phyloP scores from a whole-genome alignment of 2,113 vertebrate genomes.

The Progne subis region DNA sequence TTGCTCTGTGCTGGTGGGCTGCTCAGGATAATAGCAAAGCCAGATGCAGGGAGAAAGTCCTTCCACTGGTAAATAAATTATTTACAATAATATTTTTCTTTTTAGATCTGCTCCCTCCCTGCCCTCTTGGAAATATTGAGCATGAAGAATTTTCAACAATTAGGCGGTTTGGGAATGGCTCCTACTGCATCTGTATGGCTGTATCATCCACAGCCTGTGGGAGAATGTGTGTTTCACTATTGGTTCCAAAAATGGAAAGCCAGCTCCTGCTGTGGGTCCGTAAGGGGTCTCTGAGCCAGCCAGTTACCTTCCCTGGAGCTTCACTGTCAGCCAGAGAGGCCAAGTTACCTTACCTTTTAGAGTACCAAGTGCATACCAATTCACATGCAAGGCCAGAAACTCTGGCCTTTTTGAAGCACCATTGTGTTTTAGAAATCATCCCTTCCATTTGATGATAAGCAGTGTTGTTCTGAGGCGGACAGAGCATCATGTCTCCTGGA shows the following conservation, averaged over 20 bases:
- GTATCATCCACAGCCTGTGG: neutral
- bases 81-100: neutral
- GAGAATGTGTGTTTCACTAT: neutral
- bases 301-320: neutral
- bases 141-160: neutral
- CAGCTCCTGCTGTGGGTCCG: neutral
- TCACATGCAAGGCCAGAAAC: neutral
- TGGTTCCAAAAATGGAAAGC: neutral
- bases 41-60: neutral
- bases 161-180: neutral
- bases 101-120: neutral
- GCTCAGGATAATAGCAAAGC: neutral
- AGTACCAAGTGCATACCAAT: neutral
- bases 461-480: neutral
- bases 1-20: neutral
- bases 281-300: neutral
- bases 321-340: neutral
- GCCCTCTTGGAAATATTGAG: neutral
- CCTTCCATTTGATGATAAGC: neutral
- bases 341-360: neutral
- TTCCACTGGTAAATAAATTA: neutral
- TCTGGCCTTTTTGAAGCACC: neutral
- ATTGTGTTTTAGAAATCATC: neutral
- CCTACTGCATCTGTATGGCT: neutral
- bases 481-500: neutral